Conservation (phyloP, 2,113 vertebrate genomes). For the Embiotoca jacksoni region DNA sequence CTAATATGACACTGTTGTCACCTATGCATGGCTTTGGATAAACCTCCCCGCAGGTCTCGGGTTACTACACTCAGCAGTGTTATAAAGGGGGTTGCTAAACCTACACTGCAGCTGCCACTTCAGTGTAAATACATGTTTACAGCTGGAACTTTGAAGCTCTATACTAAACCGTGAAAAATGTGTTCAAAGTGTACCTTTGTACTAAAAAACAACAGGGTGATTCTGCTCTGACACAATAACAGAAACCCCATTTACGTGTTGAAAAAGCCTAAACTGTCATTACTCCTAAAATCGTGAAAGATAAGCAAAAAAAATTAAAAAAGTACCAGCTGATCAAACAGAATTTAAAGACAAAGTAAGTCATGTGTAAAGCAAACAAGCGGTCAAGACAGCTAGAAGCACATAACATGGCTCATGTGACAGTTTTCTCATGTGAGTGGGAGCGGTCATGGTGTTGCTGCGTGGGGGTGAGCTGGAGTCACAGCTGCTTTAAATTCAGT, state of each 20-base stretch:
- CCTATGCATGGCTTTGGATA: constrained; percentile 60
- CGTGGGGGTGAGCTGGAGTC: constrained; percentile 3
- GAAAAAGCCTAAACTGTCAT: background rate
- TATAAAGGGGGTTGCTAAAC: constrained; percentile 66
- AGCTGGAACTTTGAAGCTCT: background rate
- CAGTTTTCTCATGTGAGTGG: constrained; percentile 54
- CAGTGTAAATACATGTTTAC: constrained; percentile 38
- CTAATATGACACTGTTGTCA: constrained; percentile 66
- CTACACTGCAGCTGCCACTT: constrained; percentile 54
- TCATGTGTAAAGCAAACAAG: constrained; percentile 55
- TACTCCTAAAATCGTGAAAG: background rate
- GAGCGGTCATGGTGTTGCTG: background rate
- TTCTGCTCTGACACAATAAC: background rate
- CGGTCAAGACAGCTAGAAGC: constrained; percentile 9
- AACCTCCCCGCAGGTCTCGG: constrained; percentile 53
- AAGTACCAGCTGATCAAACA: constrained; percentile 56
- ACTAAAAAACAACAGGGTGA: background rate
- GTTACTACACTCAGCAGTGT: constrained; percentile 71
- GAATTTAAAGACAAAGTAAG: background rate
- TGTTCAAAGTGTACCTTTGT: background rate
- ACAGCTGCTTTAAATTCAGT: background rate
- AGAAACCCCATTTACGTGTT: background rate
- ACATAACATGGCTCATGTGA: constrained; percentile 41
- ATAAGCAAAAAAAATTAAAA: background rate
- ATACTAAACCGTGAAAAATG: background rate